Evolutionary conservation across 2,113 vertebrate genomes (phyloP), one percentile per base, ranked within the genome.

Genomic region (Furnarius figulus): DNA sequence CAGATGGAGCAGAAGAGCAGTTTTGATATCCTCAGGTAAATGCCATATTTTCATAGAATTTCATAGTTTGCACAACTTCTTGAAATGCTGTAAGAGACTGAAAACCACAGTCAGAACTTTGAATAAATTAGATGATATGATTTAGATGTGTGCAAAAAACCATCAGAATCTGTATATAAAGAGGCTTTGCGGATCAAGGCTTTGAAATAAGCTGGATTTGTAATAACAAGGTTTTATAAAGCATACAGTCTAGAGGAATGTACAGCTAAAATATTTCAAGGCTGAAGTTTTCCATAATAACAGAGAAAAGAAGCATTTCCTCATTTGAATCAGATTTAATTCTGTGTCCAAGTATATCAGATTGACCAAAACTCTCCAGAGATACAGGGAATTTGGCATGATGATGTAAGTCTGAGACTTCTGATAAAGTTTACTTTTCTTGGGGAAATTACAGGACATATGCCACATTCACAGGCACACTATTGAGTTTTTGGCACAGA

Each of bases 121-220:
- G 83, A 97, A 95, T 97, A 89, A 96, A 97, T 97, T 95, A 96
- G 85, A 80, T 89, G 19, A 52, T 91, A 79, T 68, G 63, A 95
- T 80, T 90, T 92, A 91, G 91, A 91, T 47, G 66, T 94, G 85
- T 87, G 78, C 55, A 28, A 92, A 84, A 93, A 93, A 12, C 6
- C 8, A 90, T 76, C 93, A 85, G 74, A 96, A 94, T 87, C 81
- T 93, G 83, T 91, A 46, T 91, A 96, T 88, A 86, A 96, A 94
- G 78, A 93, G 84, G 90, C 91, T 97, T 97, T 97, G 53, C 0
- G 6, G 89, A 94, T 96, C 87, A 88, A 89, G 93, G 75, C 47
- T 97, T 88, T 88, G 86, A 94, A 97, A 95, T 96, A 97, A 97
- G 58, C 92, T 95, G 90, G 89, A 95, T 97, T 97, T 96, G 75